Conservation (phyloP, 2,113 vertebrate genomes). For the Osmerus mordax region DNA sequence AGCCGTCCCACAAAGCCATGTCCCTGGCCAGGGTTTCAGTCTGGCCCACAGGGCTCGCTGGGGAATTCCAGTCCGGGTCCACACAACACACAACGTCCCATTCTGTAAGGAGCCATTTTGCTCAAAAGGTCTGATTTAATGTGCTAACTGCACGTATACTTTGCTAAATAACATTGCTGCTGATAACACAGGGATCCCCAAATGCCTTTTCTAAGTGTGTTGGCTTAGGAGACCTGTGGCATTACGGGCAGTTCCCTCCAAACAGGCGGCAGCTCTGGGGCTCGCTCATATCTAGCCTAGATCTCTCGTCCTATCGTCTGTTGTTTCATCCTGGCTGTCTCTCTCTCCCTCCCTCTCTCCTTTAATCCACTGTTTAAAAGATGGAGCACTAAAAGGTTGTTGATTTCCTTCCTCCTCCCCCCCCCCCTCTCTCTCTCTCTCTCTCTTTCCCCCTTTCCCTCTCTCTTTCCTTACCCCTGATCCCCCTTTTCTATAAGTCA, state of each 20-base stretch:
- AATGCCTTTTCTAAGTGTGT: slow-evolving; percentile 38
- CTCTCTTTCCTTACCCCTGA: slow-evolving; percentile 22
- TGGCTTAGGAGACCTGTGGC: slow-evolving; percentile 1
- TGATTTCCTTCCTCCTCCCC: slow-evolving; percentile 27
- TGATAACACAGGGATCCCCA: slow-evolving; percentile 52
- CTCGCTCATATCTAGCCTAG: slow-evolving; percentile 3
- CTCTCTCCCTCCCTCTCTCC: background rate
- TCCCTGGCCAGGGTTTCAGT: slow-evolving; percentile 59
- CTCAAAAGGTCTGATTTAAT: slow-evolving; percentile 66
- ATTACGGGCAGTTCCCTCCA: background rate
- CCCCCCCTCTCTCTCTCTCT: background rate
- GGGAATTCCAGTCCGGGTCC: slow-evolving; percentile 66
- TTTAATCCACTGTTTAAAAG: slow-evolving; percentile 15
- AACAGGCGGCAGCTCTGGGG: background rate
- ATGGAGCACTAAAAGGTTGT: slow-evolving; percentile 14
- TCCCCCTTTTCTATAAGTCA: slow-evolving; percentile 21
- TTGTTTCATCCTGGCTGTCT: slow-evolving; percentile 11
- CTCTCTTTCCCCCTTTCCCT: background rate
- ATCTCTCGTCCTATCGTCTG: slow-evolving; percentile 7
- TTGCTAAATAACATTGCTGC: slow-evolving; percentile 49
- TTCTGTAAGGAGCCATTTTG: slow-evolving; percentile 63
- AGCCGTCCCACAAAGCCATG: slow-evolving; percentile 65
- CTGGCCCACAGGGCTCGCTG: slow-evolving; percentile 53
- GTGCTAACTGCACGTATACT: slow-evolving; percentile 52
- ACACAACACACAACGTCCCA: slow-evolving; percentile 67